These are phyloP conservation scores for Folsomia candida DNA, from an alignment of 2,888 invertebrate genomes.

Conservation along the genomic window DNA sequence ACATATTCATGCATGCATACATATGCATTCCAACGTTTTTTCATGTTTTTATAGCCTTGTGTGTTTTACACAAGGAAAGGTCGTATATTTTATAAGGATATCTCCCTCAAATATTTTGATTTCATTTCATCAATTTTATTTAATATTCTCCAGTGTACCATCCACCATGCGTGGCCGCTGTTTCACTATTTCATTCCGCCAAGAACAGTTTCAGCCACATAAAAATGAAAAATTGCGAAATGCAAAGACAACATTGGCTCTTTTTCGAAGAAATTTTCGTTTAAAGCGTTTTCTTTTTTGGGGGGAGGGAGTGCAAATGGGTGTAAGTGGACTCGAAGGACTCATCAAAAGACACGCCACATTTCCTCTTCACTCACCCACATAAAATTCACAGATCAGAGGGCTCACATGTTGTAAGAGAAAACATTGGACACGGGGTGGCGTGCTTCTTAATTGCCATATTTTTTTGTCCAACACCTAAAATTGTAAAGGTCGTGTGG, in stretches of 20 bases:
- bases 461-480: no score
- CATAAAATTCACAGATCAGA: background rate
- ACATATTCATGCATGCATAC: no score
- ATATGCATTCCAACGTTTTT: no score
- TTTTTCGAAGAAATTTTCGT: background rate
- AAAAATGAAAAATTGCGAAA: background rate
- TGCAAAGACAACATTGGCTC: background rate
- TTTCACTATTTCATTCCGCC: background rate
- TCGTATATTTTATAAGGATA: background rate
- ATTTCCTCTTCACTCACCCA: background rate
- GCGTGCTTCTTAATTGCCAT: background rate
- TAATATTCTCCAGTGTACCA: background rate
- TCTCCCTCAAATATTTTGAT: constrained; percentile 1
- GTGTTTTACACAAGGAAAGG: no score
- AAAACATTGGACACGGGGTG: background rate
- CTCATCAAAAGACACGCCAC: background rate
- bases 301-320: background rate
- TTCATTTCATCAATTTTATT: constrained; percentile 3
- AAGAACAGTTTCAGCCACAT: background rate
- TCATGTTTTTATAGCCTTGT: no score
- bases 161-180: background rate
- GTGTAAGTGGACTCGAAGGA: constrained; percentile 9
- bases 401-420: background rate
- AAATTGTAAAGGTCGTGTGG: no score
- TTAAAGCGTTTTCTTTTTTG: background rate